Percentiles rank a stretch among this genome's conserved stretches.
phyloP scores from a whole-genome alignment of 2,113 vertebrate genomes.

The Natator depressus region DNA sequence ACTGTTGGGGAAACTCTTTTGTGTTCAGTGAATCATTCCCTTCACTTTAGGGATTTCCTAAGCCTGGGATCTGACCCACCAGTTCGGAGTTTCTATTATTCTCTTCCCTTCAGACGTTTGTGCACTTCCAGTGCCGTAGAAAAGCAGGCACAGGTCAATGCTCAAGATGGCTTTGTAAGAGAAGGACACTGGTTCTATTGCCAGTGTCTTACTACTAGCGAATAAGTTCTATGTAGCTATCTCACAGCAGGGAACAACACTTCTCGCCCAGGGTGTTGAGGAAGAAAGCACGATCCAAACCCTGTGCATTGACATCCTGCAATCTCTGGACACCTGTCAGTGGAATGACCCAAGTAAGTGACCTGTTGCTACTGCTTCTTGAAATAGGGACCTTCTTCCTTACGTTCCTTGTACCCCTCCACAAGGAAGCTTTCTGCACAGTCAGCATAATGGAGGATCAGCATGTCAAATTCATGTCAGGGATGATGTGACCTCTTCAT shows the following conservation, averaged over 20 bases:
- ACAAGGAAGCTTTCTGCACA: background rate
- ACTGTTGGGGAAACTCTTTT: background rate
- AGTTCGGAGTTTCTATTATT: background rate
- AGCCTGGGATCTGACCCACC: background rate
- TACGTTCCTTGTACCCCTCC: background rate
- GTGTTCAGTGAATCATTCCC: background rate
- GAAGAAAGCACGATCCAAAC: background rate
- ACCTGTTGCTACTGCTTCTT: background rate
- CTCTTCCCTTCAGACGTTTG: rapidly evolving
- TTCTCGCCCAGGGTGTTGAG: background rate
- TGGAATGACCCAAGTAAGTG: background rate
- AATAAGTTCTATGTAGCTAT: background rate
- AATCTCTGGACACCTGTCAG: background rate
- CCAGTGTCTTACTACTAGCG: background rate
- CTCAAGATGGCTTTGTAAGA: background rate
- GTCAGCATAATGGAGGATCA: background rate
- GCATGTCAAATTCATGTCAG: background rate
- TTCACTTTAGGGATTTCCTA: too few species aligned
- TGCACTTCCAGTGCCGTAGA: background rate
- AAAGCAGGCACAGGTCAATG: background rate
- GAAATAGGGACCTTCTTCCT: background rate
- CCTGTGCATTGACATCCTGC: background rate
- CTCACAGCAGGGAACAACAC: background rate
- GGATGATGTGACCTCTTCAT: background rate
- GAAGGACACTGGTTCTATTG: background rate